Evolutionary conservation across 2,888 invertebrate genomes (phyloP).

Genomic region (Pachliopta kotzebuea): DNA sequence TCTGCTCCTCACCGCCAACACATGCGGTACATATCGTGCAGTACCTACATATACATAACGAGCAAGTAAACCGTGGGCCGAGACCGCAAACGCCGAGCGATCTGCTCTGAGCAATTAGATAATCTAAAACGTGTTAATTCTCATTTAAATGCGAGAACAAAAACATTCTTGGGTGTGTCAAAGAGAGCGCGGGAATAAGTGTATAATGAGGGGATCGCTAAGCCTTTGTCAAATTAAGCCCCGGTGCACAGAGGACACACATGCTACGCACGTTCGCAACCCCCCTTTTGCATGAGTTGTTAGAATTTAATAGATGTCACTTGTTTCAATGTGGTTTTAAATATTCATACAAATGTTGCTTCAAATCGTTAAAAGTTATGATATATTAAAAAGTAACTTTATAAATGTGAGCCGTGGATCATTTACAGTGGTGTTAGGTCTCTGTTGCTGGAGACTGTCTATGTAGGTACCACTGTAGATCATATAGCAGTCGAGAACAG

Average conservation of each 20-base stretch:
- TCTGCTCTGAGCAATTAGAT: constrained; percentile 35
- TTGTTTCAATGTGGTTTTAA: constrained; percentile 55
- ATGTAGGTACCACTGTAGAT: too few relatives aligned
- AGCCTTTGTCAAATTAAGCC: constrained; percentile 56
- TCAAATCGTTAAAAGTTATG: background rate
- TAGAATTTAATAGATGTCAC: constrained; percentile 72
- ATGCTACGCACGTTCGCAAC: constrained; percentile 77
- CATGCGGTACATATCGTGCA: constrained; percentile 67
- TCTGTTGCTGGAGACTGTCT: too few relatives aligned
- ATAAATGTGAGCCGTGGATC: too few relatives aligned
- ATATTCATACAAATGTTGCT: constrained; percentile 1
- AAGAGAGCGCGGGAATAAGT: constrained; percentile 28
- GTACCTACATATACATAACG: constrained; percentile 43
- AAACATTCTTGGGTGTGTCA: constrained; percentile 27
- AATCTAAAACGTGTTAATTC: constrained; percentile 17
- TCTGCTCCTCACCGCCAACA: constrained; percentile 59
- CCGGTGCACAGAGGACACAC: constrained; percentile 56
- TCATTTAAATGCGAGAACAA: constrained; percentile 20
- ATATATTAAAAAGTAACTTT: background rate
- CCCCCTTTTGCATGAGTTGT: constrained; percentile 70
- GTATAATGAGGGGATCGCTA: constrained; percentile 39
- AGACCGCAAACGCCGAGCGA: constrained; percentile 47
- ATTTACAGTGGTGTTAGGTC: too few relatives aligned
- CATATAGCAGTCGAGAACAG: too few relatives aligned
- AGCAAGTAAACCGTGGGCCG: constrained; percentile 42